These are phyloP conservation scores for Cyprinodon brontotheroides DNA, from an alignment of 2,113 vertebrate genomes.

Conservation along the genomic window DNA sequence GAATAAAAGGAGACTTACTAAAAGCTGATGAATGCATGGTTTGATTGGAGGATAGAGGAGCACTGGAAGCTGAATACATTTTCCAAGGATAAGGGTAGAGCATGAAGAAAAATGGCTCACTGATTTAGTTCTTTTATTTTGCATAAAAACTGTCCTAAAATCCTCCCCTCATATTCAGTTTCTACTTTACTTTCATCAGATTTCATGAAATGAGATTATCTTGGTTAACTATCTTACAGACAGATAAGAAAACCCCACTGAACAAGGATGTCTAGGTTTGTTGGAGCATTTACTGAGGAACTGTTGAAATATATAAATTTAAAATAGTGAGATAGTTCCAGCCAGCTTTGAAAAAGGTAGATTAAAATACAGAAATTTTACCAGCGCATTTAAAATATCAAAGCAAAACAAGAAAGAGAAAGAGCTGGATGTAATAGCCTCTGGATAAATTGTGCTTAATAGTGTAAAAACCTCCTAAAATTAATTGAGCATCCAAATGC, in stretches of 20 bases:
- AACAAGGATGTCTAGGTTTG: background rate
- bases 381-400: conserved; percentile 56
- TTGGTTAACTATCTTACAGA: background rate
- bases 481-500: conserved; percentile 70
- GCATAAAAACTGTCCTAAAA: background rate
- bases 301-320: conserved; percentile 23
- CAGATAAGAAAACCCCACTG: background rate
- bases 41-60: background rate
- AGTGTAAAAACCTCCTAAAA: conserved; percentile 72
- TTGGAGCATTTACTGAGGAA: background rate
- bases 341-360: conserved; percentile 32
- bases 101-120: background rate
- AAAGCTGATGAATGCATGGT: background rate
- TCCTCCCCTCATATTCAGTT: background rate
- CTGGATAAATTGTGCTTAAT: conserved; percentile 68
- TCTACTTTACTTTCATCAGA: background rate
- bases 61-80: background rate
- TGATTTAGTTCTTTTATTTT: background rate
- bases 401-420: conserved; percentile 38
- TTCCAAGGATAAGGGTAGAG: background rate
- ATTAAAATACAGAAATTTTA: conserved; percentile 52
- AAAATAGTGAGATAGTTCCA: conserved; percentile 26
- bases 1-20: background rate
- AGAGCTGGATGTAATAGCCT: conserved; percentile 42
- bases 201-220: background rate